Evolutionary conservation across 2,797 vertebrate species (phyloP).

Genomic region (Syndactyla subalaris): DNA sequence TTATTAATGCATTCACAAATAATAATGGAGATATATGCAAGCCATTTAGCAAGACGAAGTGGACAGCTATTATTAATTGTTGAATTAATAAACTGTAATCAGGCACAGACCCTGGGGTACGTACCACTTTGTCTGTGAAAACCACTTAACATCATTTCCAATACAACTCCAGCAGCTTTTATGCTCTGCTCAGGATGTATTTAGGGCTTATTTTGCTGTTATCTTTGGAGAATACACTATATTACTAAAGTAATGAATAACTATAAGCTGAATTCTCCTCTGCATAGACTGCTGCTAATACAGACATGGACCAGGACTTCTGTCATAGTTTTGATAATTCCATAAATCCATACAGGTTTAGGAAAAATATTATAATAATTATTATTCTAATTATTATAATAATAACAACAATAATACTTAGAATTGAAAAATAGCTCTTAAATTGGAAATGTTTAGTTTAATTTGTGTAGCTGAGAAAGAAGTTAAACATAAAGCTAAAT

Average conservation of each 20-base stretch:
- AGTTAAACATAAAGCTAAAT: not conserved
- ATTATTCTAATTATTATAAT: not conserved
- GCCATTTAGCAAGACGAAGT: not conserved
- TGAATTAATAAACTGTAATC: slow-evolving; percentile 37
- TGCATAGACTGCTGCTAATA: not conserved
- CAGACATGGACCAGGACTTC: not conserved
- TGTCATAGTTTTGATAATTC: not conserved
- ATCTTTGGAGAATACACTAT: not conserved
- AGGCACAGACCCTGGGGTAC: not conserved
- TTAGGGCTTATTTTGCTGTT: not conserved
- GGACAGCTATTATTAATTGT: slow-evolving; percentile 38
- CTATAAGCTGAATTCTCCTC: not conserved
- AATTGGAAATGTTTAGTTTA: not conserved
- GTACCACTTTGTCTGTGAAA: not conserved
- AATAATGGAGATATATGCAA: not conserved
- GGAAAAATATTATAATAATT: not conserved
- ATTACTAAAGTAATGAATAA: not conserved
- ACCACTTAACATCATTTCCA: not conserved
- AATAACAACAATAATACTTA: not conserved
- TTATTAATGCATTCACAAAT: not conserved
- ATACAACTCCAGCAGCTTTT: not conserved
- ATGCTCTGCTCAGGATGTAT: not conserved
- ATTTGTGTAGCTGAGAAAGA: not conserved
- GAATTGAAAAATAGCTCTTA: not conserved
- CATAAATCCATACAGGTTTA: not conserved